Percentiles rank a stretch among this genome's conserved stretches.
phyloP scores from a whole-genome alignment of 2,113 vertebrate species.

The Falco punctatus region DNA sequence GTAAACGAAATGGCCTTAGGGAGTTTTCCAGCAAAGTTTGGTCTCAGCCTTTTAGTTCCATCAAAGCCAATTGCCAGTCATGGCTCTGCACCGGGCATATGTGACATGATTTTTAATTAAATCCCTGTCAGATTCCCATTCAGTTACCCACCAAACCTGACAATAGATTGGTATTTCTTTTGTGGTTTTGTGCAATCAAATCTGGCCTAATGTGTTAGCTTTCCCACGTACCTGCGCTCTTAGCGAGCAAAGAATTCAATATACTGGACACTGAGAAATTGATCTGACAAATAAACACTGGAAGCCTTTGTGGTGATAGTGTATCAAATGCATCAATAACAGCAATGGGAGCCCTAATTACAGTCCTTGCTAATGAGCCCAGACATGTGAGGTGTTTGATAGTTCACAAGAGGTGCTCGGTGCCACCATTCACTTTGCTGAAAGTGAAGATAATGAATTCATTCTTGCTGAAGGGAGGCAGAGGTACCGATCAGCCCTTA shows the following conservation, averaged over 20 bases:
- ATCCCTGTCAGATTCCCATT: neutral
- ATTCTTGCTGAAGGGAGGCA: neutral
- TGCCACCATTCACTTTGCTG: neutral
- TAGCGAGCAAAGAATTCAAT: neutral
- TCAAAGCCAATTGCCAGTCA: neutral
- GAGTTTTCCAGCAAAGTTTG: conserved; percentile 59
- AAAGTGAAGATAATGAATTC: neutral
- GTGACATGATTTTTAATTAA: conserved; percentile 32
- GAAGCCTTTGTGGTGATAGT: neutral
- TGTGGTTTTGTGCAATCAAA: neutral
- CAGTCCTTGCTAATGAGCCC: neutral
- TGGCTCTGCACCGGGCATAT: neutral
- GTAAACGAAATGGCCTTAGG: conserved; percentile 67
- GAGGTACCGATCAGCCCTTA: neutral
- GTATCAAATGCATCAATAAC: neutral
- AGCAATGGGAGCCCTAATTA: neutral
- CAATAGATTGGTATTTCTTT: neutral
- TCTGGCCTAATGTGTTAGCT: neutral
- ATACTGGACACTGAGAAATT: neutral
- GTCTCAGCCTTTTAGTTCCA: conserved; percentile 28
- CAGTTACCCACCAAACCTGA: neutral
- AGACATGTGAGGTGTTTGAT: neutral
- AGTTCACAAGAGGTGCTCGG: neutral
- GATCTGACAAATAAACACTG: neutral
- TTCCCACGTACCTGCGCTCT: neutral